Percentiles rank a stretch among this genome's conserved stretches.
Evolutionary conservation across 2,797 vertebrate genomes (phyloP).

Genomic region (Protonibea diacanthus): DNA sequence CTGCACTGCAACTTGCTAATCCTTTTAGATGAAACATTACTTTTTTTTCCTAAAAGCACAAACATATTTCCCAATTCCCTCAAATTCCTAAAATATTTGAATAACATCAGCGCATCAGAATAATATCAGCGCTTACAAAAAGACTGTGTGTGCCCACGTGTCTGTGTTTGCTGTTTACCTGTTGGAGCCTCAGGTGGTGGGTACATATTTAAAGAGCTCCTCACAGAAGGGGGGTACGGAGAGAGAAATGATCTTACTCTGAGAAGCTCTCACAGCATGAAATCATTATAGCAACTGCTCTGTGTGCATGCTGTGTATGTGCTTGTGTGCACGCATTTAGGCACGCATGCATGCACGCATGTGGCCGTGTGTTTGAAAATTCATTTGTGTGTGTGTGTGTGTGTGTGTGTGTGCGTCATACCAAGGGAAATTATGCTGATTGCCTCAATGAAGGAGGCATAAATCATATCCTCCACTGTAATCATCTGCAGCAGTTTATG

Average conservation of each 20-base stretch:
- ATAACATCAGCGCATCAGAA: background rate
- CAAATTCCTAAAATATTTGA: conserved; percentile 15
- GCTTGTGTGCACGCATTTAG: conserved; percentile 34
- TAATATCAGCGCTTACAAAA: background rate
- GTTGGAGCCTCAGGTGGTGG: conserved; percentile 43
- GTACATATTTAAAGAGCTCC: conserved; percentile 67
- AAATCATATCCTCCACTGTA: conserved; percentile 76
- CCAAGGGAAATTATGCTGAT: conserved; percentile 79
- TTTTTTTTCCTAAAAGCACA: background rate
- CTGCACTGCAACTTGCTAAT: conserved; percentile 1
- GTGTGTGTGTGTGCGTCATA: conserved; percentile 61
- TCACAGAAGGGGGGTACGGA: conserved; percentile 31
- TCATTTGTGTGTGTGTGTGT: conserved; percentile 37
- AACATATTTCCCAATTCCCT: background rate
- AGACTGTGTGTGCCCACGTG: background rate
- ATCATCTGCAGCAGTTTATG: conserved; percentile 77
- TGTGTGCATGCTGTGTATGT: conserved; percentile 30
- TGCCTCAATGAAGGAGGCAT: conserved; percentile 79
- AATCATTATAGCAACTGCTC: conserved; percentile 40
- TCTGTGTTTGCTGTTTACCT: conserved; percentile 54
- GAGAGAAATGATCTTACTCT: conserved; percentile 38
- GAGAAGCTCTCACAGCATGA: conserved; percentile 37
- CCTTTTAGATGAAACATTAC: conserved; percentile 1
- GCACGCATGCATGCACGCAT: background rate
- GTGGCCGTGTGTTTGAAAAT: conserved; percentile 29